Percentiles rank a stretch among this genome's conserved stretches.
phyloP scores from a whole-genome alignment of 2,113 vertebrate species.

The Hyla sarda region DNA sequence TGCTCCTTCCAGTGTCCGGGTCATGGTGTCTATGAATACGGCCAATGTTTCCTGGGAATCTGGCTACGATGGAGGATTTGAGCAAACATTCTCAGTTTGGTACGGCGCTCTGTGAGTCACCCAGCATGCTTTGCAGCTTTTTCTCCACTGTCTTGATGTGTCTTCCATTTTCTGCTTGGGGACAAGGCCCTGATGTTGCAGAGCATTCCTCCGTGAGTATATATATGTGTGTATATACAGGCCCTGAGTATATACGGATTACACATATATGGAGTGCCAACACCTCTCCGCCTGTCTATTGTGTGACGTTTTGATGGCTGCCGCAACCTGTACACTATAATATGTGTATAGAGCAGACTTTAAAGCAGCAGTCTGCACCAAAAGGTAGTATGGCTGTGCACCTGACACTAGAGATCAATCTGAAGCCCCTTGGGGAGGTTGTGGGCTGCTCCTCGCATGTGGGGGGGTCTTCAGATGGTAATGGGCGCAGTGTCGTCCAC shows the following conservation, averaged over 20 bases:
- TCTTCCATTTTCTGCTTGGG: conserved; percentile 14
- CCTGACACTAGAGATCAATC: not conserved
- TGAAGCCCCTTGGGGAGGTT: not conserved
- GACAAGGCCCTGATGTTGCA: not conserved
- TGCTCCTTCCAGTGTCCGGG: conserved; percentile 89
- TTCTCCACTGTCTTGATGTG: conserved; percentile 39
- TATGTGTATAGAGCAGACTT: not conserved
- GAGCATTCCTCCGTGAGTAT: conserved; percentile 27
- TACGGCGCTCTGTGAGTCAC: conserved; percentile 99
- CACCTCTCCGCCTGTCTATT: not conserved
- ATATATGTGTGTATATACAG: conserved; percentile 28
- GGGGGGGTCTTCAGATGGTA: not conserved
- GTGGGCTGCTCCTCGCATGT: not conserved
- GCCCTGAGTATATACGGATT: too few species aligned
- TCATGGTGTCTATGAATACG: conserved; percentile 89
- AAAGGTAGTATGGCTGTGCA: too few species aligned
- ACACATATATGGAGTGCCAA: conserved; percentile 9
- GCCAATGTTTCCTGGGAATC: conserved; percentile 98
- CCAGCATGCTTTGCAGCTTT: conserved; percentile 87
- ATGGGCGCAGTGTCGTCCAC: not conserved
- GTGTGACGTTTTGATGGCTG: conserved; percentile 5
- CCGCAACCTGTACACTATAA: too few species aligned
- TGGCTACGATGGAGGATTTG: conserved; percentile 96
- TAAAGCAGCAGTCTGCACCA: too few species aligned
- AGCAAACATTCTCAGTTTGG: conserved; percentile 99